Evolutionary conservation across 1,140 invertebrate species (phyloP).

Genomic region (Sweltsa coloradensis): DNA sequence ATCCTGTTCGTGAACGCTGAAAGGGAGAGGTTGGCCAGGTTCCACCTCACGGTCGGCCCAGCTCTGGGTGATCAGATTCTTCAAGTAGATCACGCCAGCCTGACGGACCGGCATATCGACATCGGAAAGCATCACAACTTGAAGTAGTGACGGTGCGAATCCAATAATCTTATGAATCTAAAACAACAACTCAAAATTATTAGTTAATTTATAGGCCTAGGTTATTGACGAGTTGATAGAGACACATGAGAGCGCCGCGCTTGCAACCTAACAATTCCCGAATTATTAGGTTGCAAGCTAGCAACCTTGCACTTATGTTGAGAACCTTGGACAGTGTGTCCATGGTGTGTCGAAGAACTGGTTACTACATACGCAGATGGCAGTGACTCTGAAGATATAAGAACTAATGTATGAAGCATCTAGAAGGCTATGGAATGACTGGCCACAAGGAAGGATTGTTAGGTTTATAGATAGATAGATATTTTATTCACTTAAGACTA

Average conservation of each 20-base stretch:
- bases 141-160: conserved; percentile 83
- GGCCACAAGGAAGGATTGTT: no score
- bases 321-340: not conserved
- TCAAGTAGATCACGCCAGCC: conserved; percentile 92
- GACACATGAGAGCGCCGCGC: not conserved
- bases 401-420: no score
- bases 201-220: not conserved
- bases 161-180: conserved; percentile 93
- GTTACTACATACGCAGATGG: not conserved
- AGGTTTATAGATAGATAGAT: no score
- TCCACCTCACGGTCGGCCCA: conserved; percentile 80
- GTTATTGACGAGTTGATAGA: not conserved
- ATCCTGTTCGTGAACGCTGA: conserved; percentile 93
- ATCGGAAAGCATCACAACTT: conserved; percentile 83
- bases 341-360: not conserved
- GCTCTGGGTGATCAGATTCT: conserved; percentile 81
- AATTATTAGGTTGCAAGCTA: not conserved
- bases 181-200: conserved; percentile 23
- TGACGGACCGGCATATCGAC: conserved; percentile 86
- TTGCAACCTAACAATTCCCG: not conserved
- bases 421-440: no score
- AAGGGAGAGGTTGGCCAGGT: conserved; percentile 56
- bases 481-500: no score
- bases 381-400: no score
- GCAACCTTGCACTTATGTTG: not conserved